phyloP scores from a whole-genome alignment of 2,113 vertebrate species.

The Chlorocebus sabaeus region DNA sequence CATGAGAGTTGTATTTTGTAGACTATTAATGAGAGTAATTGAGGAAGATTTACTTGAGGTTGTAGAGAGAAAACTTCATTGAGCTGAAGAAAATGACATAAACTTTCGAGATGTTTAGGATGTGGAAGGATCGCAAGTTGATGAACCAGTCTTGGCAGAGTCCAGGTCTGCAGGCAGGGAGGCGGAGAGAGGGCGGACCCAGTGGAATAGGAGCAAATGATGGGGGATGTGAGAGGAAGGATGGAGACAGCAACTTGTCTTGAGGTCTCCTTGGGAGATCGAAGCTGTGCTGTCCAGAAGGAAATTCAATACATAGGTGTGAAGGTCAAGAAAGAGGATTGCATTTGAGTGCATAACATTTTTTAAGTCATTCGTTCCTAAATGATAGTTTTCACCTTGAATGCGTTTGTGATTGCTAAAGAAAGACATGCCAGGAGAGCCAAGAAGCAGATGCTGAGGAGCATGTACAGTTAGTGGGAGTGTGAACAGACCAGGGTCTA shows the following conservation, averaged over 20 bases:
- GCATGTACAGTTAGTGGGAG: background rate
- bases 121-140: background rate
- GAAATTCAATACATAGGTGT: too few species aligned
- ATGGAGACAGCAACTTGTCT: background rate
- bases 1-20: background rate
- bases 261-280: too few species aligned
- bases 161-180: background rate
- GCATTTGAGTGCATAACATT: background rate
- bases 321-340: background rate
- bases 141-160: background rate
- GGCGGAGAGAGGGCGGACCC: background rate
- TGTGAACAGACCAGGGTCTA: rapidly evolving
- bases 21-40: background rate
- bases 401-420: background rate
- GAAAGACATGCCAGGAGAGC: background rate
- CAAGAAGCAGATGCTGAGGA: background rate
- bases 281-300: background rate
- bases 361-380: background rate
- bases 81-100: background rate
- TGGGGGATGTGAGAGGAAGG: background rate
- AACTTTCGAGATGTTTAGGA: background rate
- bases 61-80: background rate
- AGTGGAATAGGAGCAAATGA: rapidly evolving
- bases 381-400: background rate
- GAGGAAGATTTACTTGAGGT: background rate